phyloP scores from a whole-genome alignment of 2,797 vertebrate genomes.

The Lutjanus campechanus region DNA sequence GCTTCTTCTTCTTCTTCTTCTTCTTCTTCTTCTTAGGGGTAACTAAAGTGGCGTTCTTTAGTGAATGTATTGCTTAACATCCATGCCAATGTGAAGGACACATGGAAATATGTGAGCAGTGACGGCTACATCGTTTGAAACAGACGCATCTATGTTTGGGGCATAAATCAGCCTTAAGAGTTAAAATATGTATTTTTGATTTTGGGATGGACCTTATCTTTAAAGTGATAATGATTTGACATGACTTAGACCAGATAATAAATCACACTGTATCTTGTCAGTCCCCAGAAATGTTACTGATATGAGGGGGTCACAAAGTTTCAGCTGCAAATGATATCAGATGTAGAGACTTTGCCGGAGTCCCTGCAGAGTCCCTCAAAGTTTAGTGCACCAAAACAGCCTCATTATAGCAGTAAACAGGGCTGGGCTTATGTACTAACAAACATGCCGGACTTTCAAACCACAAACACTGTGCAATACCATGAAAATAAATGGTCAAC shows the following conservation, averaged over 20 bases:
- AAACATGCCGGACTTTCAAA: slow-evolving; percentile 55
- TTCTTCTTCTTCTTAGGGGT: no score
- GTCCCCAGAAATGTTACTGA: slow-evolving; percentile 26
- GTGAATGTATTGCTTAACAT: no score
- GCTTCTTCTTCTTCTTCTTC: no score
- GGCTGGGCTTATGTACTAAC: slow-evolving; percentile 48
- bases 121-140: no score
- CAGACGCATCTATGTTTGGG: no score
- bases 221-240: slow-evolving; percentile 19
- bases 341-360: slow-evolving; percentile 44
- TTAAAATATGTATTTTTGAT: no score
- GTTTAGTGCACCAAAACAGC: slow-evolving; percentile 45
- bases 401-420: slow-evolving; percentile 68
- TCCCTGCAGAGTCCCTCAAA: slow-evolving; percentile 63
- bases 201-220: not conserved
- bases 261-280: not conserved
- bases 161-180: no score
- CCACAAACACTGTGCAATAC: slow-evolving; percentile 46
- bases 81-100: no score
- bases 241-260: slow-evolving; percentile 34
- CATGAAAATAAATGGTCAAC: slow-evolving; percentile 65
- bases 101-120: no score
- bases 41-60: no score
- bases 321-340: slow-evolving; percentile 53
- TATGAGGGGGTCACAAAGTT: slow-evolving; percentile 42